Base-by-base conservation (phyloP, 2,888 invertebrate genomes). In the Globia sparganii region DNA sequence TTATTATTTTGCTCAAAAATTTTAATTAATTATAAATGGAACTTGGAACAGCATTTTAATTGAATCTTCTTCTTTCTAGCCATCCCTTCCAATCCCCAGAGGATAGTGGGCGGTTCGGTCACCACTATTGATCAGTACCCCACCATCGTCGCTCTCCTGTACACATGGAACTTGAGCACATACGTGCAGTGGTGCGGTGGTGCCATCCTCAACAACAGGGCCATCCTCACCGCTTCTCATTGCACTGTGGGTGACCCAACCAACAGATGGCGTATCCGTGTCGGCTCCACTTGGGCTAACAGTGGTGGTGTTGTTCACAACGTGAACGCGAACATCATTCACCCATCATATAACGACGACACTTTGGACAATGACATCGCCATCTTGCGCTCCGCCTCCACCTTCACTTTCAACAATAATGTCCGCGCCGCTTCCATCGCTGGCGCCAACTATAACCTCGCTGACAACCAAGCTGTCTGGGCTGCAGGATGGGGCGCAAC, bases 271-370 rank as follows among this genome's bases (percentile, higher is more conserved):
- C 93, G 91, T 11, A 77, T 87, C 8, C 92, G 93, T 37, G 83
- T 92, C 1, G 94, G 94, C 11, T 94, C 94, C 25, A 87, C 89
- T 11, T 89, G 72, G 76, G 91, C 92, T 9, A 92, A 91, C 85
- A 92, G 90, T 56, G 93, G 93, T 8, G 94, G 94, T 18, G 73
- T 72, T 0, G 89, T 92, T 4, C 83, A 90, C 75, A 84, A 73
- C 28, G 28, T 81, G 0, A 70, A 56, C 15, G 25, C 4, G 1
- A 78, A 89, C 71, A 84, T 89, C 43, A 76, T 81, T 28, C 95
- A 97, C 82, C 89, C 92, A 0, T 77, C 84, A 70, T 97, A 92
- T 88, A 91, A 93, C 80, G 0, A 43, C 28, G 66, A 31, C 6
- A 80, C 82, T 43, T 0, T n/a, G 0, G 4, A 78, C 1, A 91